phyloP scores from a whole-genome alignment of 2,888 invertebrate genomes.

The Adineta ricciae region DNA sequence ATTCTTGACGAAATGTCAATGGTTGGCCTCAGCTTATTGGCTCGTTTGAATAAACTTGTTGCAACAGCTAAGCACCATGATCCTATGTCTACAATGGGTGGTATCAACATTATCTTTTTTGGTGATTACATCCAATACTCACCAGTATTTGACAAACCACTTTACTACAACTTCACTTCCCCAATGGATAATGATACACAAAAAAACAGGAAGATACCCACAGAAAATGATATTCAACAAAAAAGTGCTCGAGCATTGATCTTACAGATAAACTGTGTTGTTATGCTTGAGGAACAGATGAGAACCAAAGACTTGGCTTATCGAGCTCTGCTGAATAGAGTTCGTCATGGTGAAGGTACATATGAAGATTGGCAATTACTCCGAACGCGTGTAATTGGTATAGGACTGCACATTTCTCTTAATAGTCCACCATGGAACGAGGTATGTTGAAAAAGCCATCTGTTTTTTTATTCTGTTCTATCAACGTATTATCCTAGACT shows the following conservation, averaged over 20 bases:
- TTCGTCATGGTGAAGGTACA: background rate
- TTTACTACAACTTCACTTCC: background rate
- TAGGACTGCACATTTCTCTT: background rate
- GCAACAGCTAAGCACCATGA: background rate
- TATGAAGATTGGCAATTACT: background rate
- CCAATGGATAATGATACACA: background rate
- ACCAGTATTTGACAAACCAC: background rate
- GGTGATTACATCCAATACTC: background rate
- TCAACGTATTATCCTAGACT: background rate
- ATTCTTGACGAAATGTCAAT: background rate
- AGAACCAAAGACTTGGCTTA: background rate
- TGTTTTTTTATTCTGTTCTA: too few species aligned
- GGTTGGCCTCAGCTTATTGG: background rate
- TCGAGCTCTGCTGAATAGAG: background rate
- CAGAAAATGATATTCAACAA: background rate
- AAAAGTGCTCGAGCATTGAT: background rate
- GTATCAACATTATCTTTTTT: background rate
- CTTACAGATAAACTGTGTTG: background rate
- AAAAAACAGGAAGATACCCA: background rate
- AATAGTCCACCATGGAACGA: background rate
- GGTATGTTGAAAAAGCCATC: background rate
- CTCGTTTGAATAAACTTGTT: background rate
- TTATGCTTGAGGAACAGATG: background rate
- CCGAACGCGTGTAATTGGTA: background rate
- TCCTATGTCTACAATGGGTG: background rate